Evolutionary conservation across 2,797 vertebrate genomes (phyloP), one percentile per base, ranked within the genome.

Genomic region (Sebastolobus altivelis): DNA sequence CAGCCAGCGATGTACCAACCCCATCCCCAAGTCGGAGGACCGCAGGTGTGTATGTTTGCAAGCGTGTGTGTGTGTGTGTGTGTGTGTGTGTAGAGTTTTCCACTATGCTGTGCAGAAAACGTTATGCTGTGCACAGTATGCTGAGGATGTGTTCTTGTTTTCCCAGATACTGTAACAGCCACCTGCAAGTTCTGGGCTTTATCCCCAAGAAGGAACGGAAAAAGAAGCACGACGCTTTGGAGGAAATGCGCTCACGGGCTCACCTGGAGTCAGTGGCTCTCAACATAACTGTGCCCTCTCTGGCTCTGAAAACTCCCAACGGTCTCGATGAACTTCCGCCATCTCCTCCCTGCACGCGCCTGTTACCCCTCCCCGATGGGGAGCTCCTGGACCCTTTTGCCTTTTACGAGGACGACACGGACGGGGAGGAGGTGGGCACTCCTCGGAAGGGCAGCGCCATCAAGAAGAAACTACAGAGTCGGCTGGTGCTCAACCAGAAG

Each of bases 161-260:
- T 76, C 84, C 22, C 95, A 99, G 99, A 97, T 99, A 99, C 96
- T 99, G 99, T 96, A 99, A 99, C 95, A 99, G 99, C 94, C 99
- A 99, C 88, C 95, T 99, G 91, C 99, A 99, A 92, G 99, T 99
- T 91, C 97, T 99, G 83, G 99, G 99, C 88, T 99, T 99, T 92
- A 98, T 99, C 94, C 99, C 99, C 85, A 99, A 99, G 95, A 99
- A 99, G 93, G 99, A 99, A 93, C 97, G 99, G 85, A 99, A 99
- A 97, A 99, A 99, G 97, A 99, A 99, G 94, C 98, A 97, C 70
- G 99, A 99, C 76, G 95, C 96, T 76, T 89, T 98, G 95, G 98
- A 99, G 79, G 98, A 99, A 60, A 97, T 98, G 72, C 98, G 98
- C 86, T 95, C 96, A 68, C 95, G 97, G 89, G 96, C 97, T 91